Evolutionary conservation across 64 coral and sea anemone genomes (phyloP).

Genomic region (Dendronephthya gigantea): DNA sequence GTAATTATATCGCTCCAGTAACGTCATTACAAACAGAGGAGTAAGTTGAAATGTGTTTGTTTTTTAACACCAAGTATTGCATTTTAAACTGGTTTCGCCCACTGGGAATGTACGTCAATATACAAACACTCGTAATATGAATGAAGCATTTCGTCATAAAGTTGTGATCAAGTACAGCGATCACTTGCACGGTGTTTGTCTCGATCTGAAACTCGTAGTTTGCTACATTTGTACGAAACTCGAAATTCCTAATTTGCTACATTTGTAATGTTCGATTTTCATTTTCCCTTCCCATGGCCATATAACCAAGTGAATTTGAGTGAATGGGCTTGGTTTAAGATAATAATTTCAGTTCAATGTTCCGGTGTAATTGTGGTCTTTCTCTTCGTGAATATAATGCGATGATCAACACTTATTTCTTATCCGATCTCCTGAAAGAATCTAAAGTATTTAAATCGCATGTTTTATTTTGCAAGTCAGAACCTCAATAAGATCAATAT

Average conservation of each 20-base stretch:
- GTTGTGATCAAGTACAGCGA: no score
- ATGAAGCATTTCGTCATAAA: neutral
- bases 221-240: neutral
- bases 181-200: no score
- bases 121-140: neutral
- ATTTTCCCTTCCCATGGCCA: neutral
- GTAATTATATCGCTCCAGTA: slow-evolving; percentile 74
- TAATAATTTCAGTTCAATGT: neutral
- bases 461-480: no score
- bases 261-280: neutral
- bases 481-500: no score
- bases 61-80: neutral
- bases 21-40: slow-evolving; percentile 82
- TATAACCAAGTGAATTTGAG: neutral
- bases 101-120: slow-evolving; percentile 7
- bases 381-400: neutral
- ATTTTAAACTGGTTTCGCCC: neutral
- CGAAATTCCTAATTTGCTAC: neutral
- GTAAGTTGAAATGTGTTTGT: slow-evolving; percentile 41
- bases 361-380: neutral
- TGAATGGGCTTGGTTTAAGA: neutral
- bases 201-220: no score
- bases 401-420: neutral
- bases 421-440: neutral
- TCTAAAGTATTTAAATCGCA: neutral